These are phyloP conservation scores for Miltochrista miniata DNA, from an alignment of 2,888 invertebrate genomes.

Conservation along the genomic window DNA sequence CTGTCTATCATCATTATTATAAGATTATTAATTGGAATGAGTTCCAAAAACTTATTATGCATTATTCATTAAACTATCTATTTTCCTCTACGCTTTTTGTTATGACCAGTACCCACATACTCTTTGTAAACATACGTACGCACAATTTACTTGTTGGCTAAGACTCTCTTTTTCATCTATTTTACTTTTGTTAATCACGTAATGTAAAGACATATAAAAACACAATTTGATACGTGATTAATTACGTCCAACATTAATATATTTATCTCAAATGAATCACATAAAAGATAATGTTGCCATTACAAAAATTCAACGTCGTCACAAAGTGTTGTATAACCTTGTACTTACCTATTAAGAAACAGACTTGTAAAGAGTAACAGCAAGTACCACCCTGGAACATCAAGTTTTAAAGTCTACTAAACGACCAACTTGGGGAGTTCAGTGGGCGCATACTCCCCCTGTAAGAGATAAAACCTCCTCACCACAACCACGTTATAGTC, in stretches of 20 bases:
- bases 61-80: constrained; percentile 28
- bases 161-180: too few relatives aligned
- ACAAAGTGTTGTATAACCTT: constrained; percentile 4
- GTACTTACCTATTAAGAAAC: constrained; percentile 33
- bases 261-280: neutral
- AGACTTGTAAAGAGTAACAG: constrained; percentile 36
- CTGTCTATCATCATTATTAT: constrained; percentile 34
- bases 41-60: constrained; percentile 24
- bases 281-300: constrained; percentile 3
- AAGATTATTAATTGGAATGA: constrained; percentile 25
- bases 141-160: too few relatives aligned
- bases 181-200: too few relatives aligned
- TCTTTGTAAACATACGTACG: too few relatives aligned
- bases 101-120: too few relatives aligned
- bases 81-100: constrained; percentile 11
- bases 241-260: neutral
- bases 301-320: constrained; percentile 2
- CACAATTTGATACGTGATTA: too few relatives aligned
- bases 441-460: constrained; percentile 17
- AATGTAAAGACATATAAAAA: too few relatives aligned
- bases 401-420: constrained; percentile 45
- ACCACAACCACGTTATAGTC: constrained; percentile 38
- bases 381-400: constrained; percentile 26
- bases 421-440: constrained; percentile 33
- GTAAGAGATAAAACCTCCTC: constrained; percentile 19